Conservation (phyloP, 2,797 vertebrate species). For the Staurois parvus region DNA sequence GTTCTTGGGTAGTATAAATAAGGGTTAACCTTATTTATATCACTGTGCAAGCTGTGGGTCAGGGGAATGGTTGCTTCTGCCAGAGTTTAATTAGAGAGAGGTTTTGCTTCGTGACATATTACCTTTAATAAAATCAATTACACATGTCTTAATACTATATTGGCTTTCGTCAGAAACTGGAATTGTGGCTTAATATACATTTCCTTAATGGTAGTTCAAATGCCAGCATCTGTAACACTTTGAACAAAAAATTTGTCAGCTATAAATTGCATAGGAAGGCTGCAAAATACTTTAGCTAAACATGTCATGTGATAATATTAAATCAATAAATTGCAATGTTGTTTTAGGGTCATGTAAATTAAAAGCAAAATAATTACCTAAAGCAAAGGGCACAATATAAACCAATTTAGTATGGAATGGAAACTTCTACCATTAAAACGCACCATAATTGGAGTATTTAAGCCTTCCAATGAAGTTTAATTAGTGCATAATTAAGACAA, state of each 20-base stretch:
- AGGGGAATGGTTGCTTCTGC: too few relatives aligned
- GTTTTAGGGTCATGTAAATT: slow-evolving; percentile 7
- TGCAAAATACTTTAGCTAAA: neutral
- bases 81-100: neutral
- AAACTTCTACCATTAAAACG: slow-evolving; percentile 7
- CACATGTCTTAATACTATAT: neutral
- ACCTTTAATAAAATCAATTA: neutral
- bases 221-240: neutral
- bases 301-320: neutral
- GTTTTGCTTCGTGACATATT: neutral
- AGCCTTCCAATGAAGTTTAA: slow-evolving; percentile 52
- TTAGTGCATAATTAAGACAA: slow-evolving; percentile 54
- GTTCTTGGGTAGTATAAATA: too few relatives aligned
- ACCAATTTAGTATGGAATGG: slow-evolving; percentile 4
- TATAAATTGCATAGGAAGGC: neutral
- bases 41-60: too few relatives aligned
- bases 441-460: slow-evolving; percentile 25
- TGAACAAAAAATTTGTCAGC: neutral
- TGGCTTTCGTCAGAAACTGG: neutral
- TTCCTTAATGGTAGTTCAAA: neutral
- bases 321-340: slow-evolving; percentile 19
- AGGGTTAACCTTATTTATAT: too few relatives aligned
- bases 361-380: slow-evolving; percentile 16
- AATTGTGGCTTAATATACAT: neutral
- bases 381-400: neutral